A percentile compares a stretch with the other conserved stretches of the same genome.
These are phyloP conservation scores for Argyrosomus japonicus DNA, from an alignment of 2,113 vertebrate species.

Conservation along the genomic window DNA sequence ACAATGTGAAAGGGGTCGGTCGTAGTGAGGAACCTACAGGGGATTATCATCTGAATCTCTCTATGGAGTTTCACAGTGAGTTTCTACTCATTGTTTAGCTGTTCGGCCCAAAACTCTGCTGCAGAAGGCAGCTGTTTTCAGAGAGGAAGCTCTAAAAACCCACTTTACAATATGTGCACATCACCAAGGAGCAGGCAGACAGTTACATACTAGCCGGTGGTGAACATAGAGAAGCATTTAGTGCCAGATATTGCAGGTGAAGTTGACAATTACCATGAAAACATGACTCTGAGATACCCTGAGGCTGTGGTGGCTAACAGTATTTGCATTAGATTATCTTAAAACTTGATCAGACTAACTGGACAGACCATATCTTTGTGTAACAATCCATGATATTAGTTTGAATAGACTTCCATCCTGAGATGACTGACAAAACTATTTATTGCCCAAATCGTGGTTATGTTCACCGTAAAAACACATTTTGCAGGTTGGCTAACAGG, in stretches of 20 bases:
- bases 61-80: too few relatives aligned
- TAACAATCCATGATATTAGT: not conserved
- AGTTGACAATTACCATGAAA: not conserved
- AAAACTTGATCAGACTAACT: not conserved
- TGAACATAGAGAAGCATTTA: not conserved
- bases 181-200: too few relatives aligned
- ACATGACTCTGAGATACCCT: not conserved
- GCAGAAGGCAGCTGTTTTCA: too few relatives aligned
- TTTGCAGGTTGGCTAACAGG: not conserved
- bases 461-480: not conserved
- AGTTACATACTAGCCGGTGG: too few relatives aligned
- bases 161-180: too few relatives aligned
- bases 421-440: not conserved
- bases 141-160: too few relatives aligned
- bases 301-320: not conserved
- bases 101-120: too few relatives aligned
- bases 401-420: not conserved
- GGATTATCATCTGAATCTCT: too few relatives aligned
- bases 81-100: too few relatives aligned
- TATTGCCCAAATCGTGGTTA: not conserved
- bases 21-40: too few relatives aligned
- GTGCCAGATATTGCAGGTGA: not conserved
- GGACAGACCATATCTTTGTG: not conserved
- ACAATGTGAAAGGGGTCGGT: too few relatives aligned
- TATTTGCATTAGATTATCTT: not conserved